These are phyloP conservation scores for Prunella himalayana DNA, from an alignment of 2,113 vertebrate species.

Conservation along the genomic window DNA sequence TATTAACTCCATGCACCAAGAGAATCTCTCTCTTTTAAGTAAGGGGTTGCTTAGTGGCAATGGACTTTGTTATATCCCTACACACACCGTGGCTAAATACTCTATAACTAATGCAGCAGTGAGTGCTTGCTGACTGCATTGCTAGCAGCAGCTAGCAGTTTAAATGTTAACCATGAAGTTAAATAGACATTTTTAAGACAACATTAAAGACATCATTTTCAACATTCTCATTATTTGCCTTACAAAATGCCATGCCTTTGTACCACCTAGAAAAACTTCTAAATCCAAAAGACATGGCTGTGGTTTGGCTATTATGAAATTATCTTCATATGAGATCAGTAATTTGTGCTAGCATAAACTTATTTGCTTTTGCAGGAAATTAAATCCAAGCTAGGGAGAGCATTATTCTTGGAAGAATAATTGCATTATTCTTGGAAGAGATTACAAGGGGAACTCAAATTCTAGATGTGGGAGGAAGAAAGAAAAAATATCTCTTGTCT, in stretches of 20 bases:
- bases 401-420: too few relatives aligned
- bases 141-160: neutral
- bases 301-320: neutral
- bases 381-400: neutral
- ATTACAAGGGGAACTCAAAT: neutral
- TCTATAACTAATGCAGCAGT: neutral
- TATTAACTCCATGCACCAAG: neutral
- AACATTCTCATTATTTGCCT: neutral
- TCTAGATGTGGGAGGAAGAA: neutral
- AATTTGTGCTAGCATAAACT: neutral
- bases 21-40: neutral
- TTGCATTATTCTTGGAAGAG: neutral
- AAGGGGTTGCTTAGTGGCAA: neutral
- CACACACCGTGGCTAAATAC: fast-evolving
- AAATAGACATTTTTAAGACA: neutral
- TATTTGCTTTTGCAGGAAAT: neutral
- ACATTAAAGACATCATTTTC: neutral
- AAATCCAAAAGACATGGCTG: neutral
- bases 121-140: neutral
- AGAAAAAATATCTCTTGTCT: neutral
- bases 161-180: neutral
- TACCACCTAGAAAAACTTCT: neutral
- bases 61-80: neutral
- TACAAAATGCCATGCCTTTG: neutral
- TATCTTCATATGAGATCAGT: neutral